These are phyloP conservation scores for Campylomormyrus numenius DNA, from an alignment of 2,113 vertebrate genomes.

Conservation along the genomic window DNA sequence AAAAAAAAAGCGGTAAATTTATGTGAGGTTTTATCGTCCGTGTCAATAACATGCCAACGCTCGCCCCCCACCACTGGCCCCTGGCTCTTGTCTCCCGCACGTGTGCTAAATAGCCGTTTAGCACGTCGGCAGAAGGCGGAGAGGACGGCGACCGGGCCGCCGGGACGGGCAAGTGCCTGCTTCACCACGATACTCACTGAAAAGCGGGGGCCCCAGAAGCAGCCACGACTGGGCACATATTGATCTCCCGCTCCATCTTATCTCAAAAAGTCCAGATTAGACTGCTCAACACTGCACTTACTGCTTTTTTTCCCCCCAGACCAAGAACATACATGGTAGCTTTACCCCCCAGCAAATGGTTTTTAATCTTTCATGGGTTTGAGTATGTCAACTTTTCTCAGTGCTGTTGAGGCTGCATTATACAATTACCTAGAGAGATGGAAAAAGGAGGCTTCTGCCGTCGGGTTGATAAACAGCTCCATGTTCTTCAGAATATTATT, in stretches of 20 bases:
- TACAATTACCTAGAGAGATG: not conserved
- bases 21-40: not conserved
- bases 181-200: constrained; percentile 35
- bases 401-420: not conserved
- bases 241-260: constrained; percentile 65
- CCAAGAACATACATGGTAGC: not conserved
- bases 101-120: constrained; percentile 45
- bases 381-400: constrained; percentile 8
- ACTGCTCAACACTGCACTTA: constrained; percentile 56
- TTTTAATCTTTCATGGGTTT: constrained; percentile 52
- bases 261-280: constrained; percentile 65
- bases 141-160: constrained; percentile 53
- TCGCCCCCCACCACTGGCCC: constrained; percentile 50
- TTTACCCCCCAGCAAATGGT: not conserved
- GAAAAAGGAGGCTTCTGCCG: no score
- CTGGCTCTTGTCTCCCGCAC: constrained; percentile 29
- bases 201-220: constrained; percentile 55
- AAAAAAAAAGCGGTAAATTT: constrained; percentile 14
- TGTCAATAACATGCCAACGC: not conserved
- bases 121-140: constrained; percentile 46
- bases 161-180: constrained; percentile 44
- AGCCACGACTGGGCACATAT: constrained; percentile 54
- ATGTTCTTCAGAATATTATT: not conserved
- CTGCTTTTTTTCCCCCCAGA: constrained; percentile 10
- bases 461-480: not conserved